phyloP scores from a whole-genome alignment of 2,888 invertebrate genomes.

The Pomacea canaliculata region DNA sequence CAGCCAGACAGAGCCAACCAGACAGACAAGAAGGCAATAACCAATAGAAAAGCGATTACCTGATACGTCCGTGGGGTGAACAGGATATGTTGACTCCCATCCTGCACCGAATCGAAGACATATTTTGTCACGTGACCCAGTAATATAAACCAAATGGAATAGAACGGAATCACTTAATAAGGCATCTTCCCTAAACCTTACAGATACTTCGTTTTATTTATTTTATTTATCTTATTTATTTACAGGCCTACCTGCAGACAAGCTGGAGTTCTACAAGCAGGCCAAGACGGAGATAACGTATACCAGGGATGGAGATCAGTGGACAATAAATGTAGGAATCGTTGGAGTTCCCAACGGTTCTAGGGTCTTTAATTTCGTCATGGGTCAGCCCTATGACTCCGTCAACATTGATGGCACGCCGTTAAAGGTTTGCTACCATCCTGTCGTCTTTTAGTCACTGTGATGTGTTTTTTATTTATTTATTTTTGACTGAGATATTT shows the following conservation, averaged over 20 bases:
- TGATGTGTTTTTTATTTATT: neutral
- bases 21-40: too few relatives aligned
- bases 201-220: too few relatives aligned
- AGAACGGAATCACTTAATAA: too few relatives aligned
- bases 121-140: too few relatives aligned
- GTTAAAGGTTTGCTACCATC: slow-evolving; percentile 36
- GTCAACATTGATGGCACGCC: slow-evolving; percentile 51
- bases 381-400: slow-evolving; percentile 50
- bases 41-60: too few relatives aligned
- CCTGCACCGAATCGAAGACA: too few relatives aligned
- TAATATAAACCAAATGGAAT: too few relatives aligned
- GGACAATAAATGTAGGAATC: slow-evolving; percentile 51
- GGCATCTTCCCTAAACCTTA: too few relatives aligned
- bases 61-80: too few relatives aligned
- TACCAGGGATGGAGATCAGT: slow-evolving; percentile 41
- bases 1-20: too few relatives aligned
- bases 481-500: neutral
- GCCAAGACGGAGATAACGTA: slow-evolving; percentile 49
- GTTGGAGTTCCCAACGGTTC: slow-evolving; percentile 39
- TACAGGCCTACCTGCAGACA: slow-evolving; percentile 48
- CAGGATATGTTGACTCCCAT: too few relatives aligned
- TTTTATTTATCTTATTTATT: neutral
- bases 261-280: slow-evolving; percentile 44
- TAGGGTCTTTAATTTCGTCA: slow-evolving; percentile 46
- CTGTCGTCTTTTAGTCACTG: neutral